Evolutionary conservation across 2,797 vertebrate species (phyloP).

Genomic region (Zenarchopterus dispar): DNA sequence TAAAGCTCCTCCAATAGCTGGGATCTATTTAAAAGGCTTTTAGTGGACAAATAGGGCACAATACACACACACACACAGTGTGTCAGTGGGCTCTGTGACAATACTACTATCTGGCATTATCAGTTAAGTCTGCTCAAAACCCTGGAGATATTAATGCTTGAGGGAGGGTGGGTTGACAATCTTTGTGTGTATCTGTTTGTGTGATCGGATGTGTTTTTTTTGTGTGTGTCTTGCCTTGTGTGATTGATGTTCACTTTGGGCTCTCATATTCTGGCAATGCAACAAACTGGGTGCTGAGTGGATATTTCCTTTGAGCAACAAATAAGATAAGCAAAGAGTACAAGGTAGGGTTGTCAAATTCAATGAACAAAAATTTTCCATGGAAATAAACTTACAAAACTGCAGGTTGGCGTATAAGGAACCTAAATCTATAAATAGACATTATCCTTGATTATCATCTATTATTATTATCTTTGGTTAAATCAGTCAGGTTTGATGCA

Average conservation of each 20-base stretch:
- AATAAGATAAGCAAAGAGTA: neutral
- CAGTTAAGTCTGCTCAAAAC: slow-evolving; percentile 49
- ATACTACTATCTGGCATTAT: slow-evolving; percentile 49
- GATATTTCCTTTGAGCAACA: neutral
- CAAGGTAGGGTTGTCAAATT: neutral
- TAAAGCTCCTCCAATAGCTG: slow-evolving; percentile 47
- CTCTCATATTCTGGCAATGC: slow-evolving; percentile 22
- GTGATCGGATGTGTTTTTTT: neutral
- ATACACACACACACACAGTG: slow-evolving; percentile 5
- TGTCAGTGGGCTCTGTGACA: slow-evolving; percentile 36
- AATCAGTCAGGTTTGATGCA: too few species aligned
- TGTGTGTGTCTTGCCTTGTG: neutral
- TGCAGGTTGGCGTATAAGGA: too few species aligned
- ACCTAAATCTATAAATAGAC: too few species aligned
- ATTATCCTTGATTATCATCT: too few species aligned
- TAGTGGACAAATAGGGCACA: slow-evolving; percentile 38
- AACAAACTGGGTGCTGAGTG: neutral
- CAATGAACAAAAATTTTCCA: too few species aligned
- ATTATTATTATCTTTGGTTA: too few species aligned
- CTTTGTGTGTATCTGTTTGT: neutral
- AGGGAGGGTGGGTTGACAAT: slow-evolving; percentile 14
- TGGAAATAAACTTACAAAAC: too few species aligned
- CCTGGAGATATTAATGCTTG: slow-evolving; percentile 29
- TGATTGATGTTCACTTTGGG: slow-evolving; percentile 27
- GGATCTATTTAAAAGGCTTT: slow-evolving; percentile 56